A percentile compares a stretch with the other conserved stretches of the same genome.
Conservation (phyloP, 2,888 invertebrate species). For the Rotaria sp. region DNA sequence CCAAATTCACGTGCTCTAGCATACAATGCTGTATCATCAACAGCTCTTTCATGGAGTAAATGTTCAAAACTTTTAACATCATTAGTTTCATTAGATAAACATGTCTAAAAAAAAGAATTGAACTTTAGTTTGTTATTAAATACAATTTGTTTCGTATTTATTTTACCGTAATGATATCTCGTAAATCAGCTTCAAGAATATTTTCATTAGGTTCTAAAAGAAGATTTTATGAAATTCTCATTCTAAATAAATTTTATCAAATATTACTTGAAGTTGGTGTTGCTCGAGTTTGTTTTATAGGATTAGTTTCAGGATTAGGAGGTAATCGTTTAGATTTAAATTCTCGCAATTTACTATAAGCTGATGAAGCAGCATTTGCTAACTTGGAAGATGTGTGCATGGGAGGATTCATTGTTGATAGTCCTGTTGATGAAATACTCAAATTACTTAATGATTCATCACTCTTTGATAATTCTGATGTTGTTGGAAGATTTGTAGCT, state of each 20-base stretch:
- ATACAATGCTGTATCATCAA: neutral
- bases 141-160: neutral
- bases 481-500: neutral
- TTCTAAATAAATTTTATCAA: neutral
- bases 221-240: neutral
- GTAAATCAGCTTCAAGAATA: neutral
- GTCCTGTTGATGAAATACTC: neutral
- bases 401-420: neutral
- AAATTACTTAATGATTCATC: neutral
- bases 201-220: neutral
- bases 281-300: neutral
- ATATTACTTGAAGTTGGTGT: neutral
- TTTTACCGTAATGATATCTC: neutral
- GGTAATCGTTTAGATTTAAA: neutral
- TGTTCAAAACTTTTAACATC: neutral
- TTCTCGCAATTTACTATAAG: neutral
- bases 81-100: neutral
- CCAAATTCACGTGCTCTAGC: slow-evolving; percentile 13
- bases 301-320: no score
- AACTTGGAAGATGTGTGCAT: neutral
- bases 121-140: neutral
- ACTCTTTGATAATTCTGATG: neutral
- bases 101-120: neutral
- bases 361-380: neutral
- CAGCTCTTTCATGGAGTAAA: neutral